phyloP scores from a whole-genome alignment of 2,888 invertebrate species.

The Dryadula phaetusa region DNA sequence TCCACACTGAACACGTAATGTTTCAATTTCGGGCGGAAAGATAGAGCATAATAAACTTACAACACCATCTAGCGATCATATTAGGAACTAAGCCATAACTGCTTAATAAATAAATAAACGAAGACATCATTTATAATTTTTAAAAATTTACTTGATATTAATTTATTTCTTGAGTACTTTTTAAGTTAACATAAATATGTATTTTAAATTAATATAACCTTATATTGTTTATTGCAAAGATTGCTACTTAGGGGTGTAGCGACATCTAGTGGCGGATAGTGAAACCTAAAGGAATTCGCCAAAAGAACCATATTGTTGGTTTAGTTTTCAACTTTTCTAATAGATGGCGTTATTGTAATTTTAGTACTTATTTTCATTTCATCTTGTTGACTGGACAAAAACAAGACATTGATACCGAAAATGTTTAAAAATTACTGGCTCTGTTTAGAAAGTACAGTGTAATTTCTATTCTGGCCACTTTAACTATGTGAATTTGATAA shows the following conservation, averaged over 20 bases:
- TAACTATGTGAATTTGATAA: too few species aligned
- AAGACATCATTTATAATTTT: too few species aligned
- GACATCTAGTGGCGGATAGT: constrained; percentile 31
- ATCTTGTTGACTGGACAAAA: too few species aligned
- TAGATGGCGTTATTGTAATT: constrained; percentile 21
- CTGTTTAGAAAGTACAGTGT: too few species aligned
- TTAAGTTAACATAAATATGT: not conserved
- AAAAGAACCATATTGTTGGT: not conserved
- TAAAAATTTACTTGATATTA: too few species aligned
- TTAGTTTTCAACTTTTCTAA: not conserved
- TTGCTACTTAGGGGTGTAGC: not conserved
- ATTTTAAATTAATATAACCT: not conserved
- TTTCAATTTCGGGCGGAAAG: too few species aligned
- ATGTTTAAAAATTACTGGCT: too few species aligned
- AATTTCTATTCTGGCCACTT: too few species aligned
- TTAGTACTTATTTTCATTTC: not conserved
- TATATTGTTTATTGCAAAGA: not conserved
- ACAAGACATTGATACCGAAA: too few species aligned
- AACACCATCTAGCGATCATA: not conserved
- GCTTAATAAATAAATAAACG: too few species aligned
- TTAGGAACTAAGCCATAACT: not conserved
- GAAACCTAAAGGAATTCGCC: not conserved
- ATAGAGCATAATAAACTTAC: not conserved
- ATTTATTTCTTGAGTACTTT: too few species aligned
- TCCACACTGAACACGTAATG: too few species aligned